These are phyloP conservation scores for Lasiurus borealis DNA, from an alignment of 2,113 vertebrate genomes.

Conservation along the genomic window DNA sequence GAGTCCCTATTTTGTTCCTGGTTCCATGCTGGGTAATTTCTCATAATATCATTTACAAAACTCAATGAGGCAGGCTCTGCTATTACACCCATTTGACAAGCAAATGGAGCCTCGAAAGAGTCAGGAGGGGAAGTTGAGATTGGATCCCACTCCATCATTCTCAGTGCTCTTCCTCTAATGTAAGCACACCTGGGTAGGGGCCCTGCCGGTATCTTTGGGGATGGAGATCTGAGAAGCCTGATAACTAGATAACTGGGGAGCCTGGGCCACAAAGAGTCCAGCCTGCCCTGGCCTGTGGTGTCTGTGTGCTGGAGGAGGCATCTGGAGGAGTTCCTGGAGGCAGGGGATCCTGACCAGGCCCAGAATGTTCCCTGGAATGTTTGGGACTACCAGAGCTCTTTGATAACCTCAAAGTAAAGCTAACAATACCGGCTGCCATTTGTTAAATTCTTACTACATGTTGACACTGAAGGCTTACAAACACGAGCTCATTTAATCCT, in stretches of 20 bases:
- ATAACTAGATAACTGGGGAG: background rate
- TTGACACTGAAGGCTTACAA: background rate
- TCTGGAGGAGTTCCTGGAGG: background rate
- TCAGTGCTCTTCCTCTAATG: background rate
- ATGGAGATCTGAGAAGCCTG: background rate
- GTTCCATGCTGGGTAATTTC: background rate
- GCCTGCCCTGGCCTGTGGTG: background rate
- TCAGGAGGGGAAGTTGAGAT: background rate
- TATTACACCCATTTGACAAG: background rate
- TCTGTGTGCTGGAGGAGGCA: background rate
- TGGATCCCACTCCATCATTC: background rate
- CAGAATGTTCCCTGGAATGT: background rate
- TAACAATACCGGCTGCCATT: background rate
- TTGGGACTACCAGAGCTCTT: background rate
- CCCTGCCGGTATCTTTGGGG: background rate
- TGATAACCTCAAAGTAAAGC: slow-evolving; percentile 10
- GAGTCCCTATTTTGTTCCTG: background rate
- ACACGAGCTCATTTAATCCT: slow-evolving; percentile 32
- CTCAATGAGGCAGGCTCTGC: background rate
- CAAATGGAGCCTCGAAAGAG: background rate
- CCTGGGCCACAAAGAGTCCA: background rate
- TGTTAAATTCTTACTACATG: slow-evolving; percentile 45
- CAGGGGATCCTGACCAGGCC: background rate
- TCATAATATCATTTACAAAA: background rate
- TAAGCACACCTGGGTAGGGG: background rate